phyloP scores from a whole-genome alignment of 2,113 vertebrate species.

The Spea multiplicata region DNA sequence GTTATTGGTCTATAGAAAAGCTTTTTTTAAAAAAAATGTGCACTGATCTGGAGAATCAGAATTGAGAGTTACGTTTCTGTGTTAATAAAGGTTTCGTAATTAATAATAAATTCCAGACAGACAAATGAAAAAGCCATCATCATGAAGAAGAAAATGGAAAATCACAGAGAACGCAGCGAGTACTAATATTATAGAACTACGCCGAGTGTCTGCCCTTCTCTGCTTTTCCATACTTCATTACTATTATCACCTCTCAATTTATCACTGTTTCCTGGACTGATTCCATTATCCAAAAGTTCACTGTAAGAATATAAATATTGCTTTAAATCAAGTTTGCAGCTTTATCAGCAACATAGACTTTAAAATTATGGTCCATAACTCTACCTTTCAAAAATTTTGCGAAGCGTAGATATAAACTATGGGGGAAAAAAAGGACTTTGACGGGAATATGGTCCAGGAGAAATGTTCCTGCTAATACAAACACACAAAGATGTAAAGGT shows the following conservation, averaged over 20 bases:
- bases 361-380: conserved; percentile 40
- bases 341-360: conserved; percentile 33
- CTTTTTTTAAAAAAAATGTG: too few relatives aligned
- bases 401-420: not conserved
- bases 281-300: conserved; percentile 42
- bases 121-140: too few relatives aligned
- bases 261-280: conserved; percentile 35
- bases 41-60: too few relatives aligned
- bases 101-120: too few relatives aligned
- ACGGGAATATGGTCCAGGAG: too few relatives aligned
- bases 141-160: too few relatives aligned
- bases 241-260: conserved; percentile 39
- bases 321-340: conserved; percentile 39
- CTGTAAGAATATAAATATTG: conserved; percentile 33
- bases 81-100: too few relatives aligned
- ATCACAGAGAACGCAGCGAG: not conserved
- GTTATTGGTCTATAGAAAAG: too few relatives aligned
- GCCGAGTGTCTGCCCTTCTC: not conserved
- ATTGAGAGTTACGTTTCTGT: too few relatives aligned
- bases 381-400: conserved; percentile 21
- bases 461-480: too few relatives aligned
- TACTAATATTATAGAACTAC: not conserved
- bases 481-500: too few relatives aligned
- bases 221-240: not conserved
- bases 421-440: not conserved